Percentiles rank a stretch among this genome's conserved stretches.
Evolutionary conservation across 2,888 invertebrate species (phyloP).

Genomic region (Melanargia galathea): DNA sequence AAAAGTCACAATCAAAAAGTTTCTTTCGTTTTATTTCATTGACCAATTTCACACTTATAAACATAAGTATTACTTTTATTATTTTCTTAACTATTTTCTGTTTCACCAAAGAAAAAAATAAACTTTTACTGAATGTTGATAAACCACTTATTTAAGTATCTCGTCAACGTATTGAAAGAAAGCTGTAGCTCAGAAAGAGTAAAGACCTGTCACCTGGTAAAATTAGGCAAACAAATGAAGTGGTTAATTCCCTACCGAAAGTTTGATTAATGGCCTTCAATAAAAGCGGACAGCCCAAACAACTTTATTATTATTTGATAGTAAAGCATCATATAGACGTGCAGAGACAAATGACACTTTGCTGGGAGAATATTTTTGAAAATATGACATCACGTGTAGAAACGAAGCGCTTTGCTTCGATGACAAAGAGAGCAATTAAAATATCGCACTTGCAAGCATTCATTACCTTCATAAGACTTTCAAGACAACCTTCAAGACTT

Average conservation of each 20-base stretch:
- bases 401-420: slow-evolving; percentile 32
- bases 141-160: neutral
- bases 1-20: neutral
- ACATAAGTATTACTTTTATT: neutral
- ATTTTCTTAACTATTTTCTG: too few species aligned
- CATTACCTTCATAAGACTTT: neutral
- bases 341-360: slow-evolving; percentile 36
- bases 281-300: slow-evolving; percentile 26
- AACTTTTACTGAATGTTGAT: neutral
- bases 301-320: slow-evolving; percentile 30
- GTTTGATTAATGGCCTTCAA: slow-evolving; percentile 32
- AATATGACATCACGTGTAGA: slow-evolving; percentile 30
- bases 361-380: slow-evolving; percentile 36
- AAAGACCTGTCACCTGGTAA: slow-evolving; percentile 27
- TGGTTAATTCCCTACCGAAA: slow-evolving; percentile 35
- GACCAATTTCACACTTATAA: neutral
- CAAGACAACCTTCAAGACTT: too few species aligned
- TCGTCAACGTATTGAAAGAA: slow-evolving; percentile 7
- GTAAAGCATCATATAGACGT: slow-evolving; percentile 24
- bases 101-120: too few species aligned
- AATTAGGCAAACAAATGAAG: slow-evolving; percentile 32
- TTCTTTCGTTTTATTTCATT: neutral
- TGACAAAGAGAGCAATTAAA: slow-evolving; percentile 39
- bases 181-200: neutral
- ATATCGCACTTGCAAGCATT: slow-evolving; percentile 22